Base-by-base conservation (phyloP, 1,140 invertebrate species). In the Bilobella aurantiaca region DNA sequence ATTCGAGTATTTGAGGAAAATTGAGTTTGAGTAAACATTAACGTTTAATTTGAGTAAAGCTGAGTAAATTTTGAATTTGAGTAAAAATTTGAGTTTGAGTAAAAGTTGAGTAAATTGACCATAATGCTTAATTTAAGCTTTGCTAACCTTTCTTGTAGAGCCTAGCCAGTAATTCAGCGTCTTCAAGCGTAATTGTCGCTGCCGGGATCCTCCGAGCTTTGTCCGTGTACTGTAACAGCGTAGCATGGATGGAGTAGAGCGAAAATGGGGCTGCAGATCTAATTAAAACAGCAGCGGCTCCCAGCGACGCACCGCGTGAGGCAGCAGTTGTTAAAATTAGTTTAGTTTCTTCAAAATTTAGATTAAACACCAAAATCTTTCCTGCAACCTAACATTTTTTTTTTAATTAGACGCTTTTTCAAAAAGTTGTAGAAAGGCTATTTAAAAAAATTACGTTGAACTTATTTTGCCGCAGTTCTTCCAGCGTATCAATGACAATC, bases 181-280 rank as follows among this genome's bases (percentile, higher is more conserved):
- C 81, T 73, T 82, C 81, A 8, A 79, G 65, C 28, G 82, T 81
- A 27, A 82, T 79, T 63, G 77, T 79, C 3, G 78, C 80, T n/a
- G 76, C 77, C 3, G 82, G 82, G 46, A 82, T 81, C 65, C 75
- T 76, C 30, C 68, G 65, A 1, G 75, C 74, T 58, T 70, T 70
- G 0, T 64, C 58, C 21, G 64, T 63, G 60, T 73, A 73, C 23
- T 62, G 30, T 27, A 62, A 42, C 30, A 60, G 34, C 29, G 34
- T 73, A 1, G 74, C 73, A 63, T 75, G 76, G 12, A 71, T 76
- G 27, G 66, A 74, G 64, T 74, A 46, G 27, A 79, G 73, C 16
- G 75, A 81, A 62, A 79, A 79, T 12, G 79, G 77, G 3, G 79
- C 77, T 0, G 80, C 74, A 64, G 79, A 80, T 31, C 77, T 72